Conservation (phyloP, 1,140 invertebrate species). For the Lucilia cuprina region DNA sequence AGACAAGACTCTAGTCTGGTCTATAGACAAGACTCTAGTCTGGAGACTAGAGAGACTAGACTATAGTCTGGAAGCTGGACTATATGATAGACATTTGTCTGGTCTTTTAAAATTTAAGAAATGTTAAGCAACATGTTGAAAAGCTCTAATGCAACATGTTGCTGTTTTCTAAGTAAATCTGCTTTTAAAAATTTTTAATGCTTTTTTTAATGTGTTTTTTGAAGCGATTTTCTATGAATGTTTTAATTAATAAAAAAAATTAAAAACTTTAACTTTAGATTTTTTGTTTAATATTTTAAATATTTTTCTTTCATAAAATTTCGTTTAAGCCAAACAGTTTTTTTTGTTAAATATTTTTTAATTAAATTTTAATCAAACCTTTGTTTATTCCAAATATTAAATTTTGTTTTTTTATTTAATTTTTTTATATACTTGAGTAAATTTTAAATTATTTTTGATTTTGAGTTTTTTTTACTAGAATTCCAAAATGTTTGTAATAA, state of each 20-base stretch:
- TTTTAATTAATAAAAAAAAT: not conserved
- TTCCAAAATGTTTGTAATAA: not conserved
- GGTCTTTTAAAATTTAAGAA: too few relatives aligned
- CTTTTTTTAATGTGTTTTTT: not conserved
- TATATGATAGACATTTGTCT: too few relatives aligned
- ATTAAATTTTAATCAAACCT: not conserved
- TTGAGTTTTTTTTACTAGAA: conserved; percentile 4
- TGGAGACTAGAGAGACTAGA: too few relatives aligned
- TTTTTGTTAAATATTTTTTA: not conserved
- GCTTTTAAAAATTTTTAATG: not conserved
- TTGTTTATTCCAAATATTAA: not conserved
- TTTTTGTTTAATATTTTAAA: not conserved
- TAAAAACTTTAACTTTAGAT: not conserved
- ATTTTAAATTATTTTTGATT: conserved; percentile 24
- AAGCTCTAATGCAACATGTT: too few relatives aligned
- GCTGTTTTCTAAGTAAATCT: too few relatives aligned
- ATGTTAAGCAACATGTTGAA: too few relatives aligned
- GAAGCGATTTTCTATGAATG: not conserved
- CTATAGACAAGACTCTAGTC: too few relatives aligned
- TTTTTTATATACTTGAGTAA: conserved; percentile 1
- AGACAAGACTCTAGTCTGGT: too few relatives aligned
- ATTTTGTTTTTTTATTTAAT: not conserved
- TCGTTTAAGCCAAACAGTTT: conserved; percentile 15
- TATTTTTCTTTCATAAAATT: not conserved
- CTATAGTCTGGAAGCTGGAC: too few relatives aligned